Conservation (phyloP, 2,888 invertebrate species). For the Oxyscelio sp. region DNA sequence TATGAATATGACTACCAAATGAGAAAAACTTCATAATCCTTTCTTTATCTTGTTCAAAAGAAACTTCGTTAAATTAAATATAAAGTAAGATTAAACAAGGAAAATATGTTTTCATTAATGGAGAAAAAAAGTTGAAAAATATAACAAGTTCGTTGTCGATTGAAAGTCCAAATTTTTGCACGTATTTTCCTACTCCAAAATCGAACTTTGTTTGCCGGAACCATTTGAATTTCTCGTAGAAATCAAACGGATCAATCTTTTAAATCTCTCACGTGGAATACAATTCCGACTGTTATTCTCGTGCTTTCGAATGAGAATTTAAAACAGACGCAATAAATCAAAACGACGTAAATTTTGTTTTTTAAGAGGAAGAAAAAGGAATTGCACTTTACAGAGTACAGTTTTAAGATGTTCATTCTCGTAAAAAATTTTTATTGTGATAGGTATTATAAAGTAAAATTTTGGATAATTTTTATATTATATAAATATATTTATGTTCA, state of each 20-base stretch:
- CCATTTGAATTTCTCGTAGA: conserved; percentile 45
- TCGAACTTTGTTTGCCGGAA: conserved; percentile 25
- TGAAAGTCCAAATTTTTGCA: not conserved
- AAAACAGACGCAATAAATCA: conserved; percentile 54
- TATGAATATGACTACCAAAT: conserved; percentile 28
- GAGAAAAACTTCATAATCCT: conserved; percentile 29
- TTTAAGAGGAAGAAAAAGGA: conserved; percentile 3
- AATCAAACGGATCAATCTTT: conserved; percentile 37
- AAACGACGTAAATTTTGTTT: conserved; percentile 34
- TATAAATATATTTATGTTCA: not conserved
- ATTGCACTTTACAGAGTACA: not conserved
- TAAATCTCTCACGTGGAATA: conserved; percentile 42
- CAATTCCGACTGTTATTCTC: conserved; percentile 28
- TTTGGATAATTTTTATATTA: conserved; percentile 1
- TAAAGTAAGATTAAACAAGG: conserved; percentile 8
- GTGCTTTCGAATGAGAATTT: conserved; percentile 42
- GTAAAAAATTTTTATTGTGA: conserved; percentile 6
- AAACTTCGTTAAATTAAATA: conserved; percentile 29
- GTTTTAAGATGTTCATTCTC: conserved; percentile 2
- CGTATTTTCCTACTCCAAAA: conserved; percentile 31
- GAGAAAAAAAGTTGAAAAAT: not conserved
- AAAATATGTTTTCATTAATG: not conserved
- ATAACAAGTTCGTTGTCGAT: not conserved
- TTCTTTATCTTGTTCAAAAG: conserved; percentile 3
- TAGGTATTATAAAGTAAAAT: conserved; percentile 5